Evolutionary conservation across 2,797 vertebrate species (phyloP).

Genomic region (Alcedo atthis): DNA sequence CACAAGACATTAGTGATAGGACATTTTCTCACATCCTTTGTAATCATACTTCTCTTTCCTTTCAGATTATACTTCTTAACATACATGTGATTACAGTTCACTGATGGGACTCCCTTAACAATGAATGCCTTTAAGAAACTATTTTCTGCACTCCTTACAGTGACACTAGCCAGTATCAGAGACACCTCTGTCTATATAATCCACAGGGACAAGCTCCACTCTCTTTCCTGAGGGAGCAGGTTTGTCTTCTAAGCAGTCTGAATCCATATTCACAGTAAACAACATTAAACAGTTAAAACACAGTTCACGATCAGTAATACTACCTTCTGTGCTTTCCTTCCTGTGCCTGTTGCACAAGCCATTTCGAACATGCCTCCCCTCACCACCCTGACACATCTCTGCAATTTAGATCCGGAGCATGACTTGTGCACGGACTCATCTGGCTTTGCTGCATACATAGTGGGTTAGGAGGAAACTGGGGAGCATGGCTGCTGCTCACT

Average conservation of each 20-base stretch:
- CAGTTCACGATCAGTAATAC: neutral
- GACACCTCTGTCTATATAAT: neutral
- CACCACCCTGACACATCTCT: neutral
- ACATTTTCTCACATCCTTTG: neutral
- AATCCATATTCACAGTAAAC: neutral
- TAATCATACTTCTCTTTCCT: neutral
- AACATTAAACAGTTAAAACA: neutral
- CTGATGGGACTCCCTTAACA: neutral
- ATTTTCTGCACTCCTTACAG: neutral
- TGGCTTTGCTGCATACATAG: neutral
- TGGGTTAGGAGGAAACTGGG: accelerated
- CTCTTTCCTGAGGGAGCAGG: neutral
- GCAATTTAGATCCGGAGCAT: neutral
- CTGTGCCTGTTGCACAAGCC: neutral
- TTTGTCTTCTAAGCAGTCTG: neutral
- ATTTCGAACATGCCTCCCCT: accelerated
- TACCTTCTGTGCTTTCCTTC: neutral
- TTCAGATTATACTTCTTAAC: neutral
- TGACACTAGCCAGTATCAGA: neutral
- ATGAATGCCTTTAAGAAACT: neutral
- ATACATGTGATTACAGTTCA: neutral
- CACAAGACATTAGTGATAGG: neutral
- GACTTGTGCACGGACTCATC: accelerated
- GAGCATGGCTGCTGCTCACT: neutral
- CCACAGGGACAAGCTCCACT: neutral